Percentiles rank a stretch among this genome's conserved stretches.
These are phyloP conservation scores for Gorsachius goisagi DNA, from an alignment of 2,113 vertebrate species.

Conservation along the genomic window DNA sequence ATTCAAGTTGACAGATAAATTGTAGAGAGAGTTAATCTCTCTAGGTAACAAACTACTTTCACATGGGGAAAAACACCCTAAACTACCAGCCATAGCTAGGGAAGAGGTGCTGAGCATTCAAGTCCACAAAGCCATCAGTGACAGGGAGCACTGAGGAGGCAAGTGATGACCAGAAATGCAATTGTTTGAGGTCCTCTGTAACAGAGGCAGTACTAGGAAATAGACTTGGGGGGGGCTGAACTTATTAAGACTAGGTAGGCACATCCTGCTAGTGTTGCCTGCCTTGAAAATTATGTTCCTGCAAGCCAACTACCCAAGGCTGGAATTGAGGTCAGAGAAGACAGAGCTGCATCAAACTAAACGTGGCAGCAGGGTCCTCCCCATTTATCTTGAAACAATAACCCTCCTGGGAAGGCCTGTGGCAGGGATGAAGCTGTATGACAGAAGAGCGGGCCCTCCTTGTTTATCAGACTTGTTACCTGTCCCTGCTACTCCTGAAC, in stretches of 20 bases:
- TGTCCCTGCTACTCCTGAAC: too few species aligned
- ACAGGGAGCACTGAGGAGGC: background rate
- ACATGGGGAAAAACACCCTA: background rate
- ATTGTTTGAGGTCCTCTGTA: background rate
- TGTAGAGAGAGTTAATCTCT: background rate
- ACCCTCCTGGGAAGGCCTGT: rapidly evolving
- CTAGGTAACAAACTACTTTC: background rate
- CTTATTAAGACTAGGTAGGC: background rate
- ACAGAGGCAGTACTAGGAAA: background rate
- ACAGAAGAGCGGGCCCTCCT: too few species aligned
- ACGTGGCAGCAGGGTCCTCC: background rate
- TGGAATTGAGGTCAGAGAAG: background rate
- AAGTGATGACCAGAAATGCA: background rate
- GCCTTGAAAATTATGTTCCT: background rate
- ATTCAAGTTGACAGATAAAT: background rate
- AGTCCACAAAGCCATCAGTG: background rate
- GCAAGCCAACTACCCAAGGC: background rate
- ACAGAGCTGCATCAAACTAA: background rate
- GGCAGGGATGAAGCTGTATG: background rate
- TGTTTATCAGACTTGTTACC: too few species aligned
- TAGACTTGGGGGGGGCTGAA: background rate
- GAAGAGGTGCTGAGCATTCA: background rate
- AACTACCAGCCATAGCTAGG: background rate
- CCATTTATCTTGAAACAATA: background rate
- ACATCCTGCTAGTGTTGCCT: background rate